phyloP scores from a whole-genome alignment of 2,797 vertebrate genomes.

The Distichodus sexfasciatus region DNA sequence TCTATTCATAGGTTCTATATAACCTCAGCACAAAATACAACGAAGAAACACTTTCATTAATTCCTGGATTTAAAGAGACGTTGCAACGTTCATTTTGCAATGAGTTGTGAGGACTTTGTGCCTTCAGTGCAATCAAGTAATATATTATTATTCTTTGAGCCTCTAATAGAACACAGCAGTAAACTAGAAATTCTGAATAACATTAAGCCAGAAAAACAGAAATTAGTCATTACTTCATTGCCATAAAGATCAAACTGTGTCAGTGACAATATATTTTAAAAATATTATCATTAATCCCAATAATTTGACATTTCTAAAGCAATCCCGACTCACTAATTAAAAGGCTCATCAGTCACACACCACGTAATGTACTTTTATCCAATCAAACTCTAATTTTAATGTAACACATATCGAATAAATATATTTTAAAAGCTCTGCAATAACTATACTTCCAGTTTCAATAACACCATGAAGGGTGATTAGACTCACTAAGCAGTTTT shows the following conservation, averaged over 20 bases:
- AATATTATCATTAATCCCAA: background rate
- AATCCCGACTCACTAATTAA: background rate
- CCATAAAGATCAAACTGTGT: background rate
- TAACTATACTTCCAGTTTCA: no score
- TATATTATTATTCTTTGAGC: background rate
- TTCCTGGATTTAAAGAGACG: no score
- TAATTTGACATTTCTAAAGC: background rate
- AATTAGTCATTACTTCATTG: background rate
- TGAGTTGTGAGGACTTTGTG: background rate
- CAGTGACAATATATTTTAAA: background rate
- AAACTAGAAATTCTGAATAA: background rate
- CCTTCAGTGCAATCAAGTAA: background rate
- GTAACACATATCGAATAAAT: no score
- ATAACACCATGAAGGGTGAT: no score
- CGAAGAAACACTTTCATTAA: background rate
- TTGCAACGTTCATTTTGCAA: background rate
- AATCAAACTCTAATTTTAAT: no score
- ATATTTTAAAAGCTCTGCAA: no score
- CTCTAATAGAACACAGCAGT: background rate
- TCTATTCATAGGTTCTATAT: slow-evolving; percentile 14
- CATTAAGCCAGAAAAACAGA: background rate
- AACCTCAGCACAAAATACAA: background rate
- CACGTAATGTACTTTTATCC: no score
- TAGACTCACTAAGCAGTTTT: no score
- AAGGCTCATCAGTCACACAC: no score